Base-by-base conservation (phyloP, 2,113 vertebrate species). In the Cyprinodon brontotheroides region DNA sequence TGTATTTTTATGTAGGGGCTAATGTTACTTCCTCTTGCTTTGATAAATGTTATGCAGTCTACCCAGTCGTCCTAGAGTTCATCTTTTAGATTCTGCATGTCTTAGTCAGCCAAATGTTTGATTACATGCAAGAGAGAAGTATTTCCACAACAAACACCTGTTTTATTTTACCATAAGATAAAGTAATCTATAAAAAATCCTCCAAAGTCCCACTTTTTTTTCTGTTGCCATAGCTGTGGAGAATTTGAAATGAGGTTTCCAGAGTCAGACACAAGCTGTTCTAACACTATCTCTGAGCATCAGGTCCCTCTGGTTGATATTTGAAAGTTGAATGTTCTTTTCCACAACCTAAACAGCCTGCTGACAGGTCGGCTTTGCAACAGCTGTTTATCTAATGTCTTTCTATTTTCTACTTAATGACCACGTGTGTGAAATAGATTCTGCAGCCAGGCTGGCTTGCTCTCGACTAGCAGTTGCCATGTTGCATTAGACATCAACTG, bases 361-460 rank as follows among this genome's bases (percentile, higher is more conserved):
- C 73, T 79, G 76, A 79, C 48, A 59, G 14, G 12, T 15, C 59
- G 37, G 57, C 70, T 57, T 65, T 8, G 20, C 12, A 75, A 64
- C 65, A 73, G 76, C 78, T 72, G 64, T 61, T 72, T 45, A n/a
- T 80, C 75, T 83, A 81, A 79, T 81, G 61, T 68, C 65, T 78
- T 76, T 83, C 65, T 78, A 65, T 84, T 79, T 61, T 82, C 67
- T 67, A 36, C 60, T 67, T 70, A 73, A 50, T 70, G 50, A 14
- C 66, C 63, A 65, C 43, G 37, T 50, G 62, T 17, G n/a, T 20
- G 72, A 39, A 37, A 67, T 68, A 75, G 50, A 81, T 74, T 74
- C 36, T 66, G 53, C 17, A 20, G 38, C 66, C 14, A 11, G 79
- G 53, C 70, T 75, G 62, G 47, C 41, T 11, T 80, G 74, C 76